Conservation (phyloP, 1,140 invertebrate genomes). For the Sminthurides bifidus region DNA sequence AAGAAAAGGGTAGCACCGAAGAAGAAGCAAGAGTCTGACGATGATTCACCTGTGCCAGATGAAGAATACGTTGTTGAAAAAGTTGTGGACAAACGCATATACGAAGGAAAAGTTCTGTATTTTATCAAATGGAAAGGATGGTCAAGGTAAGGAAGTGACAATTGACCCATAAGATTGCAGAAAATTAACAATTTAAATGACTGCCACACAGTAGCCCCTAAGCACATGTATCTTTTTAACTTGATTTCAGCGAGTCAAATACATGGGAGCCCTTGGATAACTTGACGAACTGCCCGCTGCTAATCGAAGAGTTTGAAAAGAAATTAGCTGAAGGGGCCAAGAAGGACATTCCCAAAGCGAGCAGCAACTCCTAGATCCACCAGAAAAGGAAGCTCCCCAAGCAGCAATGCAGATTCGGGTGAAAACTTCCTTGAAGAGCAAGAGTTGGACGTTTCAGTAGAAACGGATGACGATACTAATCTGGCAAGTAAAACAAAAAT, state of each 20-base stretch:
- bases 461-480: background rate
- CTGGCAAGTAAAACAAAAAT: background rate
- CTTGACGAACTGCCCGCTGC: background rate
- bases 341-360: background rate
- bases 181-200: background rate
- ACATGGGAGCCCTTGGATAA: slow-evolving; percentile 10
- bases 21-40: background rate
- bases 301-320: slow-evolving; percentile 1
- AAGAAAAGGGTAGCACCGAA: background rate
- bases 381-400: too few species aligned
- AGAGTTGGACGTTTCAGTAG: too few species aligned
- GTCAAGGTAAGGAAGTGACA: background rate
- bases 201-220: background rate
- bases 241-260: background rate
- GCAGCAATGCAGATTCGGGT: too few species aligned
- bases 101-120: slow-evolving; percentile 1
- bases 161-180: background rate
- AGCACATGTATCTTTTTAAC: background rate
- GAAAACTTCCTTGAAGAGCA: too few species aligned
- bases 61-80: slow-evolving; percentile 10
- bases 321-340: background rate
- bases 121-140: slow-evolving; percentile 17
- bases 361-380: background rate
- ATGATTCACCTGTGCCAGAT: background rate
- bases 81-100: slow-evolving; percentile 3